Conservation (phyloP, 1,140 invertebrate species). For the Bicyclus anynana region DNA sequence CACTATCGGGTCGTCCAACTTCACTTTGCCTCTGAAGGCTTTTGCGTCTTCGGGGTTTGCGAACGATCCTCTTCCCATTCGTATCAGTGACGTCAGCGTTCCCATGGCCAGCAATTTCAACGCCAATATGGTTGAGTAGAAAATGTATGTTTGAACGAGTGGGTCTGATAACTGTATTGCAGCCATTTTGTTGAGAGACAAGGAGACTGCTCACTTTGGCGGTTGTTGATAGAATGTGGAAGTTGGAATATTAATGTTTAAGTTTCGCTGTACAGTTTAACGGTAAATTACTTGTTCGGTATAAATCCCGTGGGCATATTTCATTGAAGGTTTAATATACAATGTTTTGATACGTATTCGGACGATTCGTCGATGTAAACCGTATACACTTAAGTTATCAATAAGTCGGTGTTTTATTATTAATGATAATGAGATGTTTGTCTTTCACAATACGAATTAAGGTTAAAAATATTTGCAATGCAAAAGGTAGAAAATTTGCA, state of each 20-base stretch:
- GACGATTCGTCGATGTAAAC: not conserved
- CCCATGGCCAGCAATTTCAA: constrained; percentile 77
- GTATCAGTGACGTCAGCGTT: constrained; percentile 64
- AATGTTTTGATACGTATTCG: not conserved
- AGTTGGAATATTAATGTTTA: not conserved
- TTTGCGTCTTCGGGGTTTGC: constrained; percentile 59
- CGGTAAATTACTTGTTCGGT: not conserved
- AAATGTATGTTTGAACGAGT: constrained; percentile 69
- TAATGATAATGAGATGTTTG: no score
- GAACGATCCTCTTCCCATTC: constrained; percentile 57
- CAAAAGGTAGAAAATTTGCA: no score
- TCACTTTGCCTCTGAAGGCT: constrained; percentile 60
- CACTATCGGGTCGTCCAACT: constrained; percentile 73
- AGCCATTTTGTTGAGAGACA: constrained; percentile 40
- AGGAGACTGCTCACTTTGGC: constrained; percentile 5
- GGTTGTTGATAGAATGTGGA: constrained; percentile 9
- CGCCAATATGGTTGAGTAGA: constrained; percentile 75
- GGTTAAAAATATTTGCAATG: no score
- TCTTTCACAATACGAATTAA: no score
- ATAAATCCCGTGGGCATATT: not conserved
- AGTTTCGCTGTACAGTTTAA: not conserved
- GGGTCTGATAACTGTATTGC: constrained; percentile 50
- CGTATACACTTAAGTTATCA: no score
- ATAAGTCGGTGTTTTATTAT: not conserved
- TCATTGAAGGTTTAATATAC: not conserved